A percentile compares a stretch with the other conserved stretches of the same genome.
These are phyloP conservation scores for Ciconia boyciana DNA, from an alignment of 2,113 vertebrate species.

Conservation along the genomic window DNA sequence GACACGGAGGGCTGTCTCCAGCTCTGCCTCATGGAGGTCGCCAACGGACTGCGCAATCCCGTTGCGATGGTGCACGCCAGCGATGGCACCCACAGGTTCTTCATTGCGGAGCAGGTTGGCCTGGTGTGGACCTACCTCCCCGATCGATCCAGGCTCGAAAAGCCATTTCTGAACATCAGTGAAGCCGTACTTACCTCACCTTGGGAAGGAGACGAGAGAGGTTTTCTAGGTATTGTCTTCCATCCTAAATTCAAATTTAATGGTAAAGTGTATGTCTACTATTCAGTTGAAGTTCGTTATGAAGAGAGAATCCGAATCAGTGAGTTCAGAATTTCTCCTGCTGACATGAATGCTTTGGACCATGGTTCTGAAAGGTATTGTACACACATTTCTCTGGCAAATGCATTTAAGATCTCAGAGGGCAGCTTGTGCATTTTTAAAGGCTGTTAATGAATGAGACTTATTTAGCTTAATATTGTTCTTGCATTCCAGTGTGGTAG, in stretches of 20 bases:
- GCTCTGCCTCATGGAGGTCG: slow-evolving; percentile 88
- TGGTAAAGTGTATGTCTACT: slow-evolving; percentile 91
- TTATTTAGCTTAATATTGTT: neutral
- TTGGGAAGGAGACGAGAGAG: slow-evolving; percentile 96
- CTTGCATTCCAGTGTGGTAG: neutral
- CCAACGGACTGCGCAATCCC: slow-evolving; percentile 88
- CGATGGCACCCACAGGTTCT: slow-evolving; percentile 91
- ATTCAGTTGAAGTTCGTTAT: slow-evolving; percentile 83
- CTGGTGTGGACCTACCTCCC: slow-evolving; percentile 93
- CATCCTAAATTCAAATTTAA: slow-evolving; percentile 88
- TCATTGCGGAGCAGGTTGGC: slow-evolving; percentile 93
- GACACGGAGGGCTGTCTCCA: slow-evolving; percentile 87
- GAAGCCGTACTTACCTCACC: slow-evolving; percentile 88
- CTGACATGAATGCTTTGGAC: slow-evolving; percentile 88
- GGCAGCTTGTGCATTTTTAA: neutral
- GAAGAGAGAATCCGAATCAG: slow-evolving; percentile 93
- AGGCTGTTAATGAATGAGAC: neutral
- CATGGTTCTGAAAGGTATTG: slow-evolving; percentile 90
- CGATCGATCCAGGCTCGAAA: slow-evolving; percentile 78
- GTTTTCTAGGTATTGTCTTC: slow-evolving; percentile 90
- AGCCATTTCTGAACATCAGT: slow-evolving; percentile 90
- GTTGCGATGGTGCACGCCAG: slow-evolving; percentile 91
- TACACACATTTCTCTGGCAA: neutral
- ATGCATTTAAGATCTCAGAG: neutral
- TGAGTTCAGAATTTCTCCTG: slow-evolving; percentile 86